Percentiles rank a stretch among this genome's conserved stretches.
Evolutionary conservation across 2,113 vertebrate genomes (phyloP).

Genomic region (Mormyrus iriodes): DNA sequence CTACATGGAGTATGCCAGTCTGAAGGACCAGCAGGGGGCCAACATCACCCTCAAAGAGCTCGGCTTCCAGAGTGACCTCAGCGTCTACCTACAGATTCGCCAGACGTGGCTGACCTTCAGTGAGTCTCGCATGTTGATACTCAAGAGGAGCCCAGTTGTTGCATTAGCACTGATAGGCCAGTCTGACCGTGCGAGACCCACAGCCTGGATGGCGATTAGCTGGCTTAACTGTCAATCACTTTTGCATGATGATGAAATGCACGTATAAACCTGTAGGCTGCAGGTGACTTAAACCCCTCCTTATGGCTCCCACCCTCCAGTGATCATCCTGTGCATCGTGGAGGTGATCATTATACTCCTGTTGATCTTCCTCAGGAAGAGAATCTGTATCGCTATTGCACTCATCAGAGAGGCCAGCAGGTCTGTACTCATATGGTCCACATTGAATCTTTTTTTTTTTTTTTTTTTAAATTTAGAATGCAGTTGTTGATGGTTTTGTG

Average conservation of each 20-base stretch:
- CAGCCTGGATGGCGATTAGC: not conserved
- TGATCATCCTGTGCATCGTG: conserved; percentile 82
- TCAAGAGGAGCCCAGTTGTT: not conserved
- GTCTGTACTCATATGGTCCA: conserved; percentile 47
- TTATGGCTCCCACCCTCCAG: conserved; percentile 50
- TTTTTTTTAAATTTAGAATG: not conserved
- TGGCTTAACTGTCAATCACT: not conserved
- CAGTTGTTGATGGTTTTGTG: not conserved
- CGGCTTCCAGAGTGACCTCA: conserved; percentile 86
- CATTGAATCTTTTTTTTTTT: not conserved
- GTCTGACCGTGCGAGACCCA: not conserved
- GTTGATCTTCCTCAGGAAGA: conserved; percentile 90
- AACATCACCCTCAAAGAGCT: conserved; percentile 77
- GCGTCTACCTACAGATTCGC: conserved; percentile 80
- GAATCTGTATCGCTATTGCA: conserved; percentile 83
- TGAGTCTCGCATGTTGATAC: conserved; percentile 48
- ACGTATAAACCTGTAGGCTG: not conserved
- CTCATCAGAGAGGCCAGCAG: conserved; percentile 93
- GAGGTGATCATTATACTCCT: conserved; percentile 80
- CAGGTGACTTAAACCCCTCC: not conserved
- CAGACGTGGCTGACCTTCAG: conserved; percentile 94
- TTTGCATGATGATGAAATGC: not conserved
- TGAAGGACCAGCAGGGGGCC: conserved; percentile 69
- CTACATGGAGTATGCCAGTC: conserved; percentile 71
- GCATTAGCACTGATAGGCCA: not conserved